Conservation (phyloP, 2,113 vertebrate genomes). For the Equus przewalskii region DNA sequence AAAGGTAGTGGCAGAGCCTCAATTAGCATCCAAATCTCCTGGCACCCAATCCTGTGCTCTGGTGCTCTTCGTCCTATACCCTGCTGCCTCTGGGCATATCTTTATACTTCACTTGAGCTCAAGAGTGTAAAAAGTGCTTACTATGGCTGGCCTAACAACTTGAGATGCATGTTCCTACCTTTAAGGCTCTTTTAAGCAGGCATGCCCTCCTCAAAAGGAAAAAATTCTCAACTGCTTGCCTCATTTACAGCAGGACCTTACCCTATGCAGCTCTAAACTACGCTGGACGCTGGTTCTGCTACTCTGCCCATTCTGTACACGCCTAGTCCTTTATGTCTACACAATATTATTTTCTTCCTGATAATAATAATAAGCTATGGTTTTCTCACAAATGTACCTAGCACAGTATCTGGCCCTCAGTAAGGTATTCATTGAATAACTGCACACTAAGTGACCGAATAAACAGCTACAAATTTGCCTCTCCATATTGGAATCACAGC, state of each 20-base stretch:
- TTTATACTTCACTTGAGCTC: background rate
- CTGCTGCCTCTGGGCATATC: background rate
- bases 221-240: background rate
- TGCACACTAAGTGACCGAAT: background rate
- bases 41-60: background rate
- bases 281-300: background rate
- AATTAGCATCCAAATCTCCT: slow-evolving; percentile 19
- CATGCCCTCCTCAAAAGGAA: background rate
- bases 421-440: background rate
- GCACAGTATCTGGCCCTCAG: background rate
- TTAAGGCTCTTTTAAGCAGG: background rate
- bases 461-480: background rate
- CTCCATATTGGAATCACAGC: background rate
- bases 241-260: background rate
- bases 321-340: background rate
- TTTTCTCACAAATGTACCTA: slow-evolving; percentile 33
- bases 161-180: background rate
- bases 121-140: background rate
- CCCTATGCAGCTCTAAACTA: background rate
- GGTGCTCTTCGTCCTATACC: background rate
- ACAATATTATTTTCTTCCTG: slow-evolving; percentile 14
- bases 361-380: background rate
- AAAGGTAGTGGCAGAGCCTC: background rate
- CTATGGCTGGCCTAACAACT: background rate
- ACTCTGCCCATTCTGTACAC: background rate